Evolutionary conservation across 2,113 vertebrate genomes (phyloP).

Genomic region (Aphelocoma coerulescens): DNA sequence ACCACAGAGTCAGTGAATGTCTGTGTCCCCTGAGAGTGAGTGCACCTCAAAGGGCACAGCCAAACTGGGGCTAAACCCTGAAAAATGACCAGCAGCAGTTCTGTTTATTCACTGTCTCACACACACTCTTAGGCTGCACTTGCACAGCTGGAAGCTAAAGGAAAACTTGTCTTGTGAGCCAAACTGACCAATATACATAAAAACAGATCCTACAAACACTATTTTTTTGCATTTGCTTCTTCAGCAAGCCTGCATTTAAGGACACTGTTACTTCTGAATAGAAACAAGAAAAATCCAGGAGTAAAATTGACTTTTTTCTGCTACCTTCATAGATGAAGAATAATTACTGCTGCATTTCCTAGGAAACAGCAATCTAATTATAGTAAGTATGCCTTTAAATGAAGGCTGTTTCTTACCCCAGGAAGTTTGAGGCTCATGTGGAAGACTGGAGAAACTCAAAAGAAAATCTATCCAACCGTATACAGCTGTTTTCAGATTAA

Average conservation of each 20-base stretch:
- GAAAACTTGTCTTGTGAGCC: background rate
- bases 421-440: background rate
- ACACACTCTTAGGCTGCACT: background rate
- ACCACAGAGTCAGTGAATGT: background rate
- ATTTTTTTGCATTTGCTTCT: background rate
- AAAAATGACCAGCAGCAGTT: background rate
- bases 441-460: background rate
- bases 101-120: background rate
- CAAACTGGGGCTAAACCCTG: background rate
- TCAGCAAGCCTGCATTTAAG: background rate
- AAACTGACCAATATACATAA: background rate
- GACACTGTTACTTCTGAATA: background rate
- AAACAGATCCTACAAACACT: background rate
- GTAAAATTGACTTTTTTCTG: background rate
- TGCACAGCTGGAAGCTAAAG: background rate
- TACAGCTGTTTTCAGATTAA: background rate
- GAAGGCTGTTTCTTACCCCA: background rate
- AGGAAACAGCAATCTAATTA: background rate
- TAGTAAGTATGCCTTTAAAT: background rate
- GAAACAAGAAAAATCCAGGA: background rate
- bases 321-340: background rate
- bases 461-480: background rate
- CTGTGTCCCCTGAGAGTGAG: rapidly evolving
- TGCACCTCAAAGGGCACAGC: background rate
- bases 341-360: slow-evolving; percentile 33